Base-by-base conservation (phyloP, 2,888 invertebrate species). In the Sialis fuliginosa region DNA sequence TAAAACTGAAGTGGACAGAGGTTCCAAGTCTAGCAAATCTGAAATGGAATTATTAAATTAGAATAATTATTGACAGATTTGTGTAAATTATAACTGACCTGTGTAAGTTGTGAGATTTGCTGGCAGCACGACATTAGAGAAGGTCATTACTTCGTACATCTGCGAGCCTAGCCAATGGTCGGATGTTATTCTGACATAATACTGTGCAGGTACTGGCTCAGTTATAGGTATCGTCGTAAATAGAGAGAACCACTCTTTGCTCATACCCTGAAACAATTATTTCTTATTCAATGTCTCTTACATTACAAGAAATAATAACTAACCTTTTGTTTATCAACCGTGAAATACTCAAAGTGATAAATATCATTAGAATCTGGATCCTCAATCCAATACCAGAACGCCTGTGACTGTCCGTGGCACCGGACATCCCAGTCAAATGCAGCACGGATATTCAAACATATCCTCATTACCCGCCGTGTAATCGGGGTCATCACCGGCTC, bases 341-440 rank as follows among this genome's bases (percentile, higher is more conserved):
- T 75, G 62, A 96, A 88, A 58, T 87, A 83, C 62, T 99, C 98
- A 47, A 88, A 86, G 64, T 99, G 97, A 63, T 97, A 93, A 63
- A 98, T 95, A 54, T 81, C 81, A 61, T 96, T 91, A 45, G 79
- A 85, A 39, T 89, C 88, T 0, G 95, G 87, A 66, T 98, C 96
- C 63, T 97, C 96, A 33, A 99, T 86, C 92, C 97, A 96, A 49
- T 98, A 77, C 88, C 93, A 97, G 65, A 93, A 99, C 63, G 96
- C 91, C 0, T 84, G 77, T 0, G 79, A 79, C 62, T 82, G 83
- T 0, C 93, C 90, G 60, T 96, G 93, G 42, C 92, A 75, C 54
- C 75, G 79, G 60, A 92, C 90, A 57, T 87, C 90, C 95, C 95
- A 96, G 50, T 75, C 79, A 55, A 62, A 72, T 39, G 79, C 77